Base-by-base conservation (phyloP, 2,113 vertebrate species). In the Quiscalus mexicanus region DNA sequence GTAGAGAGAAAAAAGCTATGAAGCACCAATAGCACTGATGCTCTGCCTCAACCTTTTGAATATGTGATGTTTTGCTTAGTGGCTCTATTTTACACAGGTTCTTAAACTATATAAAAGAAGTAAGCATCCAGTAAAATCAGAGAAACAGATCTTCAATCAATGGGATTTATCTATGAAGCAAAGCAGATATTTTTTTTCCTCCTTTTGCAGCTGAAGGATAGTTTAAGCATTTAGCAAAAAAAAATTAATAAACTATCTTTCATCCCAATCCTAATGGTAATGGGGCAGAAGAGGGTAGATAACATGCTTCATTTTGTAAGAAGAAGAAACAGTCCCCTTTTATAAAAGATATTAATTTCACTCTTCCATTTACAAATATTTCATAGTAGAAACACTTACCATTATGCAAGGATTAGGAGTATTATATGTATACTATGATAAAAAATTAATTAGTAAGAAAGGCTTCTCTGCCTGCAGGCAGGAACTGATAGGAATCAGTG, bases 361-460 rank as follows among this genome's bases (percentile, higher is more conserved):
- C 12, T 39, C 20, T 82, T 82, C 27, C 45, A 50, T 77, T 90
- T 86, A 55, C 52, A 76, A 88, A 67, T 79, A 88, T 44, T 90
- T 90, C 55, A 47, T 25, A 52, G 39, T 37, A 74, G 77, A 77
- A 92, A 55, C 41, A 44, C 15, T 74, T 41, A 50, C 7, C 9
- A 63, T 74, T 81, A 28, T 44, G 47, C 30, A 80, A 80, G 55
- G 37, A 74, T 90, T 59, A 86, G 35, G 35, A 63, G 27, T 28
- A 59, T 74, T 77, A 88, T 62, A 80, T 67, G 15, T 25, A 55
- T 58, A 31, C 13, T 21, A 42, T n/a, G 28, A 76, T 50, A 87
- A 93, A 89, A 90, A 94, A 85, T 24, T 49, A 76, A 90, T 91
- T 79, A 83, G 17, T 31, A 49, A 88, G 37, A 18, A 64, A 90